Evolutionary conservation across 2,888 invertebrate species (phyloP).

Genomic region (Pandemis corylana): DNA sequence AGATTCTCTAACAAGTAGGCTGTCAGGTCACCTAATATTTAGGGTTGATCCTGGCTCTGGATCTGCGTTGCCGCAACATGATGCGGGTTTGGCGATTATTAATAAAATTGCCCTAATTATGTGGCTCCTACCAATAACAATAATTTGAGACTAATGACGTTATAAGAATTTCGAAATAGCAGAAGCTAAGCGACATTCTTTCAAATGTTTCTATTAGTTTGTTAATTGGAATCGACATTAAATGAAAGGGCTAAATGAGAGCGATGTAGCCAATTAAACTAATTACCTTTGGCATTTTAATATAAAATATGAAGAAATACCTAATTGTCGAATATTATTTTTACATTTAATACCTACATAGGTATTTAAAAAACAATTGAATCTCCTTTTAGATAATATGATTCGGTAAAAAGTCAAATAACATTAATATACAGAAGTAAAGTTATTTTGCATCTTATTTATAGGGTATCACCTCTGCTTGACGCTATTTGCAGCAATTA

Average conservation of each 20-base stretch:
- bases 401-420: constrained; percentile 40
- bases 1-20: background rate
- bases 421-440: constrained; percentile 82
- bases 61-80: too few relatives aligned
- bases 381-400: constrained; percentile 41
- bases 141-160: background rate
- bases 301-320: background rate
- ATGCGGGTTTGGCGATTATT: too few relatives aligned
- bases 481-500: too few relatives aligned
- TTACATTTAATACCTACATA: background rate
- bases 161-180: background rate
- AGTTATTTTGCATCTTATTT: constrained; percentile 76
- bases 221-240: background rate
- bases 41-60: background rate
- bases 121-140: too few relatives aligned
- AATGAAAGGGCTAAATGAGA: background rate
- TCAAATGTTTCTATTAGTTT: background rate
- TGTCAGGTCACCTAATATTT: background rate
- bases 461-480: constrained; percentile 76
- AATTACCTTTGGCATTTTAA: background rate
- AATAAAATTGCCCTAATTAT: too few relatives aligned
- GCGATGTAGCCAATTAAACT: background rate
- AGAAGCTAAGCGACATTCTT: background rate
- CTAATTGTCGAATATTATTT: background rate
- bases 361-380: constrained; percentile 62